Evolutionary conservation across 2,797 vertebrate genomes (phyloP).

Genomic region (Protosalanx chinensis): DNA sequence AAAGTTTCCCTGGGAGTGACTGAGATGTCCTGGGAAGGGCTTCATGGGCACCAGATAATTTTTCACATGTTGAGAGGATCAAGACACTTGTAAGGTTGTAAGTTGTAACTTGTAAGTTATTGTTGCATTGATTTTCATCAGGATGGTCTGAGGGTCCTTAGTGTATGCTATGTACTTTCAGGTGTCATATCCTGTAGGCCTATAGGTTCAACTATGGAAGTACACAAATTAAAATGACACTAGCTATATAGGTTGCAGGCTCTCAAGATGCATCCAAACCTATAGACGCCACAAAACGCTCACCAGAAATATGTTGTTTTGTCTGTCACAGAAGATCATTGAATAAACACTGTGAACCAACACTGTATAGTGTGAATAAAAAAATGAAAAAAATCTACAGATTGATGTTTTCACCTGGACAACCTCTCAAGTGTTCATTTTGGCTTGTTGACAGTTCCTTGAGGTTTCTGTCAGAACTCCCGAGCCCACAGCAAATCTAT

Average conservation of each 20-base stretch:
- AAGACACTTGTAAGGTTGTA: conserved; percentile 40
- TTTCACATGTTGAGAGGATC: conserved; percentile 33
- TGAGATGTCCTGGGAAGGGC: conserved; percentile 36
- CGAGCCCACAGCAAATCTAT: conserved; percentile 22
- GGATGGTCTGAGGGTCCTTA: not conserved
- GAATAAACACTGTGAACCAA: no score
- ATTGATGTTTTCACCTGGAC: not conserved
- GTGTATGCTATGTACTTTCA: not conserved
- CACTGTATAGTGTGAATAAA: no score
- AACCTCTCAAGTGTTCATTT: not conserved
- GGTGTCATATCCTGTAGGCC: not conserved
- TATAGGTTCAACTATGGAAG: not conserved
- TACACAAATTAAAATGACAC: not conserved
- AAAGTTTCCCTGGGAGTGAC: conserved; percentile 49
- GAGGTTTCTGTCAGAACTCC: conserved; percentile 6
- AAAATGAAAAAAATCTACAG: no score
- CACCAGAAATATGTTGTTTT: not conserved
- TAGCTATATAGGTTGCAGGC: not conserved
- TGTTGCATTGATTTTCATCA: not conserved
- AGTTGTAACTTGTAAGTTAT: no score
- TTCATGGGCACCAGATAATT: conserved; percentile 44
- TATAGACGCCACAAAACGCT: not conserved
- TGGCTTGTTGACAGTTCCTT: not conserved
- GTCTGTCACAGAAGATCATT: not conserved
- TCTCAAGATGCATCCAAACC: not conserved